These are phyloP conservation scores for Oscheius sp. DNA, from an alignment of 2,888 invertebrate genomes.

Conservation along the genomic window DNA sequence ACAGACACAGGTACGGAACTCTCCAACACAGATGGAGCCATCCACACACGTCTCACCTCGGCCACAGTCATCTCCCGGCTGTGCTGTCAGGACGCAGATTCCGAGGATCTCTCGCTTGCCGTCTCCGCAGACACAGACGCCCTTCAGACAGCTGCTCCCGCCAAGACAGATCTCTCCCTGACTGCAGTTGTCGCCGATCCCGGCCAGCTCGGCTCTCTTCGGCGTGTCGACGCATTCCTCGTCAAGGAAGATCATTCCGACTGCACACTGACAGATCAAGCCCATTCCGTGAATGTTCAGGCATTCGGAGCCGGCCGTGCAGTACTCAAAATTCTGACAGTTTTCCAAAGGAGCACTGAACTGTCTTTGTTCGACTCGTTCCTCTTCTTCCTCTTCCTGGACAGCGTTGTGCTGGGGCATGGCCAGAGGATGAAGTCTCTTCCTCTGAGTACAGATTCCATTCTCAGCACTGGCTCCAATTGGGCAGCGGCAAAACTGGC, in stretches of 20 bases:
- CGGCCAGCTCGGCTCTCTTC: constrained; percentile 43
- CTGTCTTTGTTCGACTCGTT: constrained; percentile 35
- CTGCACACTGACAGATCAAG: constrained; percentile 63
- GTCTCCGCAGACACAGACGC: constrained; percentile 52
- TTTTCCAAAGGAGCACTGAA: constrained; percentile 56
- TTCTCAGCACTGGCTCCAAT: constrained; percentile 60
- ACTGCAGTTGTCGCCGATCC: constrained; percentile 52
- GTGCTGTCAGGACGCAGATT: constrained; percentile 58
- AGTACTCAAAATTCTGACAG: constrained; percentile 59
- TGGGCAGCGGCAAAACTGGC: constrained; percentile 66
- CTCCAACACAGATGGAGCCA: constrained; percentile 57
- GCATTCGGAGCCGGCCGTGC: constrained; percentile 64
- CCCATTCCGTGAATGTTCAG: constrained; percentile 57
- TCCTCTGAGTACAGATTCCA: constrained; percentile 56
- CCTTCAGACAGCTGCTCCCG: constrained; percentile 54
- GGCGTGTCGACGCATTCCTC: constrained; percentile 55
- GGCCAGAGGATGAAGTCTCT: constrained; percentile 3
- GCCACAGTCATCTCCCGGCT: constrained; percentile 66
- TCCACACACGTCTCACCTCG: constrained; percentile 66
- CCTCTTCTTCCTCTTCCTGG: constrained; percentile 8
- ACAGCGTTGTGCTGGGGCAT: constrained; percentile 3
- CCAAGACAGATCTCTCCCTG: constrained; percentile 60
- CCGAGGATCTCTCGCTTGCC: constrained; percentile 58
- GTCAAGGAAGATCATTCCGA: constrained; percentile 47
- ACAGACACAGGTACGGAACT: constrained; percentile 54